Evolutionary conservation across 2,888 invertebrate genomes (phyloP).

Genomic region (Acanthococcus lagerstroemiae): DNA sequence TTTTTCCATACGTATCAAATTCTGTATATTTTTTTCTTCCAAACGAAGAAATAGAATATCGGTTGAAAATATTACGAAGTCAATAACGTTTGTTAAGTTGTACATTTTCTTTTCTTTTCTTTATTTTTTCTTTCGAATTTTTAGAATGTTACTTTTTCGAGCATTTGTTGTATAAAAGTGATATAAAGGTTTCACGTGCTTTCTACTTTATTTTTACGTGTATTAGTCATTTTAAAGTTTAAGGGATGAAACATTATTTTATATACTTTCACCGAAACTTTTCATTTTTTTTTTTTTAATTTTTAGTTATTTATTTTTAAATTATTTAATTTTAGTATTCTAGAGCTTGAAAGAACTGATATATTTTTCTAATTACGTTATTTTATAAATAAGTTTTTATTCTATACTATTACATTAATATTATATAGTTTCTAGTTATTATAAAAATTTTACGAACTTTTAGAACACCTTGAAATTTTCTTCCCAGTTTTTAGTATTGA

Average conservation of each 20-base stretch:
- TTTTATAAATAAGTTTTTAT: slow-evolving; percentile 25
- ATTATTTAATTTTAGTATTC: slow-evolving; percentile 29
- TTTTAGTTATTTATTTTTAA: slow-evolving; percentile 18
- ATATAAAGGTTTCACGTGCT: slow-evolving; percentile 5
- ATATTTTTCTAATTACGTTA: slow-evolving; percentile 25
- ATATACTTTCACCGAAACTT: slow-evolving; percentile 7
- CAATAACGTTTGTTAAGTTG: not conserved
- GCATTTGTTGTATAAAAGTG: slow-evolving; percentile 6
- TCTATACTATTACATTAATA: too few species aligned
- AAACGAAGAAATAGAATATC: not conserved
- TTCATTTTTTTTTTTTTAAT: slow-evolving; percentile 11
- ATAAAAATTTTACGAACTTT: slow-evolving; percentile 19
- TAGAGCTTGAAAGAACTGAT: slow-evolving; percentile 31
- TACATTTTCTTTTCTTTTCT: not conserved
- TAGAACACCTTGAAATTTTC: slow-evolving; percentile 17
- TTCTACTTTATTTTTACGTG: slow-evolving; percentile 6
- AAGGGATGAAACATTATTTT: slow-evolving; percentile 3
- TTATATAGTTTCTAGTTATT: slow-evolving; percentile 16
- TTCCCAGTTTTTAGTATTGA: too few species aligned
- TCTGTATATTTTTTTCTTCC: not conserved
- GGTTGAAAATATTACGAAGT: not conserved
- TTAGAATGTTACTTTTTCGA: slow-evolving; percentile 1
- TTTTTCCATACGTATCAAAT: not conserved
- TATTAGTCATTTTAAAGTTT: slow-evolving; percentile 13
- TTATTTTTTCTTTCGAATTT: not conserved